These are phyloP conservation scores for Heliconius himera DNA, from an alignment of 1,140 invertebrate genomes.

Conservation along the genomic window DNA sequence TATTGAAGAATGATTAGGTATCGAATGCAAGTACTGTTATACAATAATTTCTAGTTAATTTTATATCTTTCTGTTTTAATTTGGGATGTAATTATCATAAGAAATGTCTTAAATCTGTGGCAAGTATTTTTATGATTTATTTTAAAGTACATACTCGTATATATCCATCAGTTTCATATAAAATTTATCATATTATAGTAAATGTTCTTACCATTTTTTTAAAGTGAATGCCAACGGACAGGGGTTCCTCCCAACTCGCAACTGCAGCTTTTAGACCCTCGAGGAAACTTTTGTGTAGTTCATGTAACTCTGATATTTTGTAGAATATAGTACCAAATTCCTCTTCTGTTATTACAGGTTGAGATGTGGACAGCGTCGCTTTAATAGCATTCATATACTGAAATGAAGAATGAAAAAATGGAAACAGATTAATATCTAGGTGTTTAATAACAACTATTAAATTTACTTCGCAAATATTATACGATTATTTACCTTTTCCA, in stretches of 20 bases:
- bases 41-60: too few relatives aligned
- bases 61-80: too few relatives aligned
- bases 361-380: slow-evolving; percentile 92
- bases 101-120: too few relatives aligned
- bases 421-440: not conserved
- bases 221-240: slow-evolving; percentile 90
- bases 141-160: not conserved
- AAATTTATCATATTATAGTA: not conserved
- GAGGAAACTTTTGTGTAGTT: slow-evolving; percentile 91
- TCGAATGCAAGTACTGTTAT: too few relatives aligned
- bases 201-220: slow-evolving; percentile 84
- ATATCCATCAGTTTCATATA: not conserved
- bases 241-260: slow-evolving; percentile 87
- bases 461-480: not conserved
- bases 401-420: slow-evolving; percentile 22
- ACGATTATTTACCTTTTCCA: slow-evolving; percentile 86
- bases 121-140: too few relatives aligned
- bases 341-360: slow-evolving; percentile 93
- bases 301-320: slow-evolving; percentile 93
- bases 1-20: too few relatives aligned
- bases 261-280: slow-evolving; percentile 87
- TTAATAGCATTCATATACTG: slow-evolving; percentile 97
- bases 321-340: slow-evolving; percentile 96
- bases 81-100: too few relatives aligned
- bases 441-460: not conserved